phyloP scores from a whole-genome alignment of 2,113 vertebrate genomes.

The Pseudorectes ferrugineus region DNA sequence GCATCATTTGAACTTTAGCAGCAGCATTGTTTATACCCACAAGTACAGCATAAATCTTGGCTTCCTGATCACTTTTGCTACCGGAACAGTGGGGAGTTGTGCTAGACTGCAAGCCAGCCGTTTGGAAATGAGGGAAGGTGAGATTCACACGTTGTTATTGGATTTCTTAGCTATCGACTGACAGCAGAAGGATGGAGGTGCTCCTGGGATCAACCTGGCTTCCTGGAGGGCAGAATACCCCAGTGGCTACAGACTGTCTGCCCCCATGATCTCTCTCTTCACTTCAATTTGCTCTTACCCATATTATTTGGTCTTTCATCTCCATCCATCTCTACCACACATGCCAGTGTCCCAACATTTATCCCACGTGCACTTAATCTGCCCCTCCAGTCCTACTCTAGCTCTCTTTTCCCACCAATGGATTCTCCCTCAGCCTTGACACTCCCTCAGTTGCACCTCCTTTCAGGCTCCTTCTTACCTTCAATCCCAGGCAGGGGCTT shows the following conservation, averaged over 20 bases:
- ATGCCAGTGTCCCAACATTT: not conserved
- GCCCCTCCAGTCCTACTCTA: not conserved
- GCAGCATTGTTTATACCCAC: not conserved
- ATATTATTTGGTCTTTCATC: not conserved
- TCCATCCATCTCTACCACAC: not conserved
- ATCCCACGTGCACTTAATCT: not conserved
- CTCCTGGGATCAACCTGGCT: not conserved
- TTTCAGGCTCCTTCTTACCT: not conserved
- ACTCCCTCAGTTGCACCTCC: not conserved
- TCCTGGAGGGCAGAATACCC: not conserved
- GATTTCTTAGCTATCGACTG: not conserved
- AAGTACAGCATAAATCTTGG: not conserved
- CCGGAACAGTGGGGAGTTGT: not conserved
- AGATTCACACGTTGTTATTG: not conserved
- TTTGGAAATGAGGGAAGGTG: slow-evolving; percentile 6
- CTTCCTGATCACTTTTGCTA: not conserved
- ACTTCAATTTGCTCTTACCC: not conserved
- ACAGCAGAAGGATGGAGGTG: not conserved
- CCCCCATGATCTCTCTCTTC: not conserved
- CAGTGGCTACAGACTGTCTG: not conserved
- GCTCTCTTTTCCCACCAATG: fast-evolving
- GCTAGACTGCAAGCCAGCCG: not conserved
- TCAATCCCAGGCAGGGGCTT: not conserved
- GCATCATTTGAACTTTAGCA: not conserved
- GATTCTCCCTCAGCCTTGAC: not conserved